Evolutionary conservation across 1,140 invertebrate genomes (phyloP), one percentile per base, ranked within the genome.

Genomic region (Neelides sp.): DNA sequence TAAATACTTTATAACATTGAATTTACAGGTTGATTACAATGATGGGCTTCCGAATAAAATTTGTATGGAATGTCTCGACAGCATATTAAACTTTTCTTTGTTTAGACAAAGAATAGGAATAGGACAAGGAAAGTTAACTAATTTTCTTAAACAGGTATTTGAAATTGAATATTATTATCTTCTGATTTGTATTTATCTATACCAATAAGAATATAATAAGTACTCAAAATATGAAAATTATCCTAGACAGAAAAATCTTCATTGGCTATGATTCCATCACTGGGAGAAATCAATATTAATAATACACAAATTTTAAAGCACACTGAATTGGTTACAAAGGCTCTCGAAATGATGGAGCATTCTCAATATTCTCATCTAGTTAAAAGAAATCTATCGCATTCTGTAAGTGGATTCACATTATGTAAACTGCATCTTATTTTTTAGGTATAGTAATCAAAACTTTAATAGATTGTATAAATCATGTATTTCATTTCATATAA

Each of bases 231-330:
- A n/a, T n/a, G n/a, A n/a, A n/a, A n/a, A n/a, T n/a, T n/a, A 24
- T 30, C 51, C 51, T 15, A 54, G n/a, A n/a, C n/a, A n/a, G n/a
- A n/a, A n/a, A n/a, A n/a, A n/a, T n/a, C n/a, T n/a, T n/a, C n/a
- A n/a, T n/a, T n/a, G n/a, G n/a, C 55, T 3, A 20, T 58, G 0
- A 51, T 58, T 30, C 51, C 51, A n/a, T 26, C 37, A 7, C 28
- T 57, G 12, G 55, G 55, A n/a, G 55, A 53, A 47, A 22, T 10
- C 4, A 51, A 57, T 37, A 57, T 57, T 12, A 37, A 35, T 17
- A 53, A 53, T 22, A 47, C 48, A 0, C 42, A 48, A 3, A 35
- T 57, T 7, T 57, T 40, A 45, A 42, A 43, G n/a, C 41, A 57
- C 17, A 20, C 35, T 36, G 41, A 48, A 10, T 40, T 36, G 2